Evolutionary conservation across 2,797 vertebrate genomes (phyloP), one percentile per base, ranked within the genome.

Genomic region (Sebastes paucispinis): DNA sequence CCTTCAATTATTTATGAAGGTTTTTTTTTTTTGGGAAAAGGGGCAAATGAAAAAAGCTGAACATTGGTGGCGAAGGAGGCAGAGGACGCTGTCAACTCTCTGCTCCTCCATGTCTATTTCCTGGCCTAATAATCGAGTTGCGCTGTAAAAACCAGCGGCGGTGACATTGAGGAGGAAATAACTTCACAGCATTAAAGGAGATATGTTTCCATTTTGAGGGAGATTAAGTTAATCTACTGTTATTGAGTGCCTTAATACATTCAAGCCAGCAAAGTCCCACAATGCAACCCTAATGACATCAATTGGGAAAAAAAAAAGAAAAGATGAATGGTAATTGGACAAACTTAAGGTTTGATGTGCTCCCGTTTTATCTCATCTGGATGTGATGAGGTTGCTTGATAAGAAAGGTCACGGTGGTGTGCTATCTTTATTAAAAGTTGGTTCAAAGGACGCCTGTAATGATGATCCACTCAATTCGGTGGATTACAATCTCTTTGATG

Each of bases 191-290:
- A 88, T 91, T 93, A 90, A 80, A 89, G 79, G 66, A 88, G 73
- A 82, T 86, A 74, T 80, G 74, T 86, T 88, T 91, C 86, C 85
- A 89, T 92, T 92, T 85, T 78, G 69, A 83, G 84, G 71, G 80
- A 87, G 70, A 91, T 93, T 92, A 91, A 92, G 82, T 89, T 69
- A 93, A 93, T 93, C 89, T 91, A 39, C 79, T 69, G 82, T 89
- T 91, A 93, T 85, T 89, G 86, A 91, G 83, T 76, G 82, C 69
- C 68, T 86, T 92, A 88, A 92, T 94, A 75, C 79, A 82, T 73
- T 81, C 72, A 77, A 77, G 79, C 10, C 5, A 67, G 63, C 65
- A 60, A 78, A 88, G 85, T 85, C 81, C 86, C 89, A 82, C 82
- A 82, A 89, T 69, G 64, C 87, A 82, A 73, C 77, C 77, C 85